These are phyloP conservation scores for Oscheius sp. DNA, from an alignment of 2,888 invertebrate species.

Conservation along the genomic window DNA sequence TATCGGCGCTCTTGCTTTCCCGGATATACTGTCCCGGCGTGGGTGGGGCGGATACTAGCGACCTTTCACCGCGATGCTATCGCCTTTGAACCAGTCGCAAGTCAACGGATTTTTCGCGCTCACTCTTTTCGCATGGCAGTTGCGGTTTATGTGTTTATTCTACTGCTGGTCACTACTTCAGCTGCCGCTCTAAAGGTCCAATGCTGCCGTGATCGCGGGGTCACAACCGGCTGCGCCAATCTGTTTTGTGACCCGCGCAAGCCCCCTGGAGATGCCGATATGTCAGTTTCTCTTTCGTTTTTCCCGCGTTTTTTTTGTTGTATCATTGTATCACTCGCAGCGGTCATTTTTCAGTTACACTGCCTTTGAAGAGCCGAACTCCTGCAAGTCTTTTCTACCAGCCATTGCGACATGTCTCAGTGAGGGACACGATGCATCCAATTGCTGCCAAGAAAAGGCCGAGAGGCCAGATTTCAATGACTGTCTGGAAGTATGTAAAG, in stretches of 20 bases:
- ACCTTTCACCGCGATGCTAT: slow-evolving; percentile 37
- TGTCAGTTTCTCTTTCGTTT: slow-evolving; percentile 39
- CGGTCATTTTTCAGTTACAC: slow-evolving; percentile 25
- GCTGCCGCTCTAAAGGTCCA: not conserved
- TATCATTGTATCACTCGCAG: slow-evolving; percentile 4
- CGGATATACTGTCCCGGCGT: slow-evolving; percentile 23
- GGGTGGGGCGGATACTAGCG: slow-evolving; percentile 34
- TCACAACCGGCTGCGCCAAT: slow-evolving; percentile 59
- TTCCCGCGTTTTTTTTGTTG: not conserved
- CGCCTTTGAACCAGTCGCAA: slow-evolving; percentile 38
- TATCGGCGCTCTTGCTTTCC: slow-evolving; percentile 27
- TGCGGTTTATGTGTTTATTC: not conserved
- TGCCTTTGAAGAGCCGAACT: slow-evolving; percentile 13
- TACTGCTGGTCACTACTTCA: not conserved
- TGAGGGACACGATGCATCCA: slow-evolving; percentile 65
- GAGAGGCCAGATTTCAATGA: slow-evolving; percentile 51
- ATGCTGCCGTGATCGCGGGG: slow-evolving; percentile 63
- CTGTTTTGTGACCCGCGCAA: slow-evolving; percentile 60
- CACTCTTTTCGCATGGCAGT: slow-evolving; percentile 21
- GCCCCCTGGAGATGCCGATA: slow-evolving; percentile 59
- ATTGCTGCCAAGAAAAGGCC: slow-evolving; percentile 59
- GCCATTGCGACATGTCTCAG: slow-evolving; percentile 63
- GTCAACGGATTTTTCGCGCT: slow-evolving; percentile 35
- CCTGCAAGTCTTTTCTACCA: slow-evolving; percentile 42
- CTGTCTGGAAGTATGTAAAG: slow-evolving; percentile 68